Evolutionary conservation across 2,113 vertebrate genomes (phyloP), one percentile per base, ranked within the genome.

Genomic region (Hydrochoerus hydrochaeris): DNA sequence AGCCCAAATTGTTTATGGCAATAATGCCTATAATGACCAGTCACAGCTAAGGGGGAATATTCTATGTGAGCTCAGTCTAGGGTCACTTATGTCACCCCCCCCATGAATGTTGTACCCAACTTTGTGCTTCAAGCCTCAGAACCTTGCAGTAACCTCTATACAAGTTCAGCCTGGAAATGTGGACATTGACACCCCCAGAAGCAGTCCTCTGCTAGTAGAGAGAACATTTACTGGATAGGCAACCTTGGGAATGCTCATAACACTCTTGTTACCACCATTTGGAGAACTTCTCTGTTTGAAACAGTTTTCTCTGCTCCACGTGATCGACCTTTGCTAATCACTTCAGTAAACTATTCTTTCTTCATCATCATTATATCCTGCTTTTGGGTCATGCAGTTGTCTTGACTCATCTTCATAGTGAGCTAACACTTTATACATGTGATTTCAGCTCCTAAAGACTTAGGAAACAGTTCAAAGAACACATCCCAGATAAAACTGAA

Each of bases 231-330:
- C 3, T 35, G 6, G n/a, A n/a, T n/a, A n/a, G n/a, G n/a, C n/a
- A n/a, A n/a, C 67, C n/a, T 30, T 60, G 60, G 38, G n/a, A 89
- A 57, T 83, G 88, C 44, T 85, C 32, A 5, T 44, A 46, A 54
- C 81, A 87, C 67, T 90, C 81, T 54, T 92, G 62, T 82, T 57
- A 92, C 38, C 38, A 57, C 60, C 69, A 88, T 35, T 77, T 75
- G 57, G 38, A 90, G 62, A 81, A 62, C 49, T 77, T 87, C 75
- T 63, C 26, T 82, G 58, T 90, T 69, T 63, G 46, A 90, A 80
- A 88, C 82, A 73, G 35, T 57, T 85, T 87, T 88, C 63, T 58
- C 44, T 75, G 54, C 35, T 30, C n/a, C 32, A 20, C 10, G 41
- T n/a, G 32, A 67, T 77, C 41, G 44, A 57, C 17, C 49, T 73